These are phyloP conservation scores for Ceratina japonica DNA, from an alignment of 1,140 invertebrate species.

Conservation along the genomic window DNA sequence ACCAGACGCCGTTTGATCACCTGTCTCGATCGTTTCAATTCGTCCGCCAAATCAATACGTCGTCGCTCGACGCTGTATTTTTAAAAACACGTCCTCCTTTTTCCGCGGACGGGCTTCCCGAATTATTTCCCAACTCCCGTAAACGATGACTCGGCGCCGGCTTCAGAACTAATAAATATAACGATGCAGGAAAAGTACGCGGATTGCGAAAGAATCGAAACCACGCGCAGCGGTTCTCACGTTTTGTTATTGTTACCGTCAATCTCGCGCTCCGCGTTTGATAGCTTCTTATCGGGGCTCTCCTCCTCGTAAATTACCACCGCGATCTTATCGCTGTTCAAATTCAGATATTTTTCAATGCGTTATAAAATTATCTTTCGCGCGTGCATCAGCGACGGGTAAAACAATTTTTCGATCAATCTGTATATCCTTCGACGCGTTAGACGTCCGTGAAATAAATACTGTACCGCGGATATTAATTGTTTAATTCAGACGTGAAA, in stretches of 20 bases:
- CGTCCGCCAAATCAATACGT: slow-evolving; percentile 53
- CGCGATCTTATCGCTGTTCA: not conserved
- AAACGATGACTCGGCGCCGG: not conserved
- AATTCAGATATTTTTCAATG: not conserved
- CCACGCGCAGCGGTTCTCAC: slow-evolving; percentile 27
- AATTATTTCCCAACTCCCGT: not conserved
- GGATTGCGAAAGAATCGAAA: slow-evolving; percentile 16
- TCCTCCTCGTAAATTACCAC: not conserved
- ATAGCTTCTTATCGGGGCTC: too few species aligned
- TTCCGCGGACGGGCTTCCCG: not conserved
- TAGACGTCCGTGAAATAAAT: not conserved
- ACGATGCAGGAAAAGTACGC: not conserved
- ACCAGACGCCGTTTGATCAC: not conserved
- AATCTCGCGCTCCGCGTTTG: not conserved
- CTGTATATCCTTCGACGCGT: too few species aligned
- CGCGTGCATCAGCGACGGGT: too few species aligned
- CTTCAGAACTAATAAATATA: not conserved
- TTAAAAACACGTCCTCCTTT: not conserved
- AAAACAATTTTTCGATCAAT: too few species aligned
- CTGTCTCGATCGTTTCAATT: slow-evolving; percentile 27
- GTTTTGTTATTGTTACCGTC: slow-evolving; percentile 19
- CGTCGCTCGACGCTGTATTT: slow-evolving; percentile 20
- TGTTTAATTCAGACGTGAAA: not conserved
- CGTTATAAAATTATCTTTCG: not conserved
- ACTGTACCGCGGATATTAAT: not conserved